Percentiles rank a stretch among this genome's conserved stretches.
phyloP scores from a whole-genome alignment of 2,113 vertebrate species.

The Anser brachyrhynchus region DNA sequence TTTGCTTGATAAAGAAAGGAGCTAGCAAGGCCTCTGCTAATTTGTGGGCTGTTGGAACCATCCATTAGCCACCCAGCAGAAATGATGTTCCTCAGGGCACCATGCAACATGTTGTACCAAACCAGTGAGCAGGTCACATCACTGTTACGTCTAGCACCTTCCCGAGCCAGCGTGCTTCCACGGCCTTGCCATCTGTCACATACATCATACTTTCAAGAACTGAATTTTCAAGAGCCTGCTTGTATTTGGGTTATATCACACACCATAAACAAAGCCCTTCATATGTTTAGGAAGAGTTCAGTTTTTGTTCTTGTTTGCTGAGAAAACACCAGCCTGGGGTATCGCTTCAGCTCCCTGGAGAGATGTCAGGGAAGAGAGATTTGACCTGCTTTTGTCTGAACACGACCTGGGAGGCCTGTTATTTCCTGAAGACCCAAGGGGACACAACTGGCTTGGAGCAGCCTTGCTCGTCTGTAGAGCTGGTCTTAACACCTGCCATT shows the following conservation, averaged over 20 bases:
- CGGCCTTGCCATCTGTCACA: background rate
- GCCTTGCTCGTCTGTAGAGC: background rate
- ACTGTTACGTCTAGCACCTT: background rate
- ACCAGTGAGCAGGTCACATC: rapidly evolving
- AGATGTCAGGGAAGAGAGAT: background rate
- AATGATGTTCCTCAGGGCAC: background rate
- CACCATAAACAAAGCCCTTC: background rate
- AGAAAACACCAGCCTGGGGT: background rate
- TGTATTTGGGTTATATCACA: background rate
- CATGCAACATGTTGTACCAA: background rate
- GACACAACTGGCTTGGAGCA: background rate
- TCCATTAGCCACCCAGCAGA: background rate
- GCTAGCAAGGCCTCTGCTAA: background rate
- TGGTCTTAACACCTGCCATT: background rate
- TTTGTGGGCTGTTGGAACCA: background rate
- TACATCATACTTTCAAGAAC: background rate
- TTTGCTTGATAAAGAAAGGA: background rate
- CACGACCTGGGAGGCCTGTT: background rate
- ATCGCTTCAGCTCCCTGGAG: background rate
- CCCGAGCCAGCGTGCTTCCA: background rate
- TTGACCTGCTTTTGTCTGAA: background rate
- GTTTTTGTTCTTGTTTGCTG: background rate
- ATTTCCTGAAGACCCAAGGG: background rate
- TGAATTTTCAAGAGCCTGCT: background rate
- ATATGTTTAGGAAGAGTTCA: background rate